Evolutionary conservation across 2,113 vertebrate genomes (phyloP), one percentile per base, ranked within the genome.

Genomic region (Tachysurus fulvidraco): DNA sequence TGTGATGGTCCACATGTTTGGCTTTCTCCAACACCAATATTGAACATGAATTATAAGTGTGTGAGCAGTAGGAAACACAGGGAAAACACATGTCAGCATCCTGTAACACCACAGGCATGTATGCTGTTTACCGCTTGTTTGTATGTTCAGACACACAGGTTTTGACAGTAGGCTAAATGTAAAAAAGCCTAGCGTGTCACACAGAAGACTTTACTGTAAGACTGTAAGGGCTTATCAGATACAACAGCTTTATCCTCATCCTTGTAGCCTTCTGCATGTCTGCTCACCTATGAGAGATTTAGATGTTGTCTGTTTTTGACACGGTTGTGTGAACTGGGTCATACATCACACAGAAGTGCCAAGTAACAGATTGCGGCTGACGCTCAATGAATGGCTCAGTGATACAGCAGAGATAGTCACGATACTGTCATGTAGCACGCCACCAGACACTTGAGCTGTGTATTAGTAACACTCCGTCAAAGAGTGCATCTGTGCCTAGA

Each of bases 101-200:
- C 46, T 62, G 57, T 74, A 88, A 90, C 86, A 83, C 87, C 92
- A 94, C 92, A 92, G 93, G 92, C 93, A 93, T 92, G 89, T 87
- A 76, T 91, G 93, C 93, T 93, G 93, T 92, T 94, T 94, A 93
- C 83, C 55, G 44, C 89, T 89, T 94, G 93, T 94, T 94, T 93
- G 92, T 95, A 94, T 94, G 94, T 95, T 89, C 81, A 89, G 91
- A 92, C 95, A 95, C 94, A 94, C 93, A 88, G 91, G 86, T 89
- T 89, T 88, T 90, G 93, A 92, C 93, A 93, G 92, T 92, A 89
- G 36, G 92, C 92, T 94, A 94, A 94, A 95, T 93, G 93, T 94
- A 92, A 94, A 94, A 94, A 92, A 92, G 92, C 88, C 89, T 94
- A 92, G 92, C 88, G 90, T 91, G 93, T 93, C 93, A 92, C 90